Base-by-base conservation (phyloP, 2,888 invertebrate species). In the Calliopum simillimum region DNA sequence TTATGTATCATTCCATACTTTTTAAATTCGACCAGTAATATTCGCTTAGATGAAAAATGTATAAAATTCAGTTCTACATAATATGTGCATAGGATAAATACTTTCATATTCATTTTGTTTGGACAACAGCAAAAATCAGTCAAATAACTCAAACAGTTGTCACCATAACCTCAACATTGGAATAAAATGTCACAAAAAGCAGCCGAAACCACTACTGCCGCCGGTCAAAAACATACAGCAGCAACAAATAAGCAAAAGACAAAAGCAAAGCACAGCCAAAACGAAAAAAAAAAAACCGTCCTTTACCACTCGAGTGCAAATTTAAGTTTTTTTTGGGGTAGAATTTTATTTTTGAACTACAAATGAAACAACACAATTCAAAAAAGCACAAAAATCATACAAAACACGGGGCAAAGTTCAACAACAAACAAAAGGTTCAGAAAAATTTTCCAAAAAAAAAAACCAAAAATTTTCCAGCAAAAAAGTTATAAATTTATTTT, bases 141-240 rank as follows among this genome's bases (percentile, higher is more conserved):
- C 67, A 49, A 59, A 66, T 66, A 66, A 66, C 67, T 67, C 67
- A 59, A 59, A 49, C 58, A 59, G 47, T 67, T 67, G 67, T 58
- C 67, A 47, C 49, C 58, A 67, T 67, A 59, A 67, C 67, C 67
- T 67, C 67, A 59, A 59, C 58, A 58, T 41, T 56, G 59, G 58
- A 67, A 49, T 59, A 58, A 67, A 58, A 58, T 49, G 67, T 49
- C 59, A 67, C 33, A 49, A 67, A 25, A 67, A 67, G 25, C 58
- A 13, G 33, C 67, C 59, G 33, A 41, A 44, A 56, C 66, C 56
- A 66, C 56, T 44, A 23, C 8, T 21, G 21, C 62, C 47, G 19
- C 23, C 46, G 12, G 12, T 4, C 13, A 23, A 8, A 1, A 62
- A 61, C 12, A 5, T n/a, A 19, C 46, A 44, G 16, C 33, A 51